Base-by-base conservation (phyloP, 2,888 invertebrate species). In the Aphidoletes aphidimyza region DNA sequence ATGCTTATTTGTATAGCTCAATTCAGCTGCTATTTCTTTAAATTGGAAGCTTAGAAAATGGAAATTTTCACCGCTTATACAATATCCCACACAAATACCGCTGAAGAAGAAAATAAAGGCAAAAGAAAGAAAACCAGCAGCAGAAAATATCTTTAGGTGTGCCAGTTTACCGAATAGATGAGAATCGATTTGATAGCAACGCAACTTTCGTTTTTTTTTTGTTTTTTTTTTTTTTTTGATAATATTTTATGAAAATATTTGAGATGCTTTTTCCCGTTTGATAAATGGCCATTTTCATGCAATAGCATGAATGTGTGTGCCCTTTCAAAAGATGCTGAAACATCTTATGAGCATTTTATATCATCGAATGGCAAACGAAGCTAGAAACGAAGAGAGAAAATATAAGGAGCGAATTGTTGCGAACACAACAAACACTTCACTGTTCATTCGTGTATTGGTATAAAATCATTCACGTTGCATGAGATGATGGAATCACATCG, bases 141-240 rank as follows among this genome's bases (percentile, higher is more conserved):
- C n/a, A 22, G 54, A 54, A 54, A n/a, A 22, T 22, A 47, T 22
- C n/a, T 54, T 3, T 22, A 54, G 54, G 54, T 54, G 54, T 22
- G 54, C 22, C 54, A 54, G 22, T 14, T 3, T 14, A 22, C 54
- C 54, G n/a, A 54, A 54, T 54, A 22, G 47, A 47, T 47, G 17
- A 22, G 22, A 54, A 54, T 54, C 54, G 54, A 54, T 54, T 54
- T 54, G 54, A 54, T 54, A 54, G 54, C 54, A 54, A 54, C 54
- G 47, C 17, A 47, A 17, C 22, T 54, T 54, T 54, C n/a, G 54
- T 22, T 54, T 54, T 22, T n/a, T n/a, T 54, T 54, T 54, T 5
- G 54, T 22, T 54, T 54, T 22, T n/a, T n/a, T n/a, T n/a, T n/a
- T n/a, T n/a, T n/a, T n/a, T n/a, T 14, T 54, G 22, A 54, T 22